Percentiles rank a stretch among this genome's conserved stretches.
Conservation (phyloP, 1,140 invertebrate species). For the Anoplolepis gracilipes region DNA sequence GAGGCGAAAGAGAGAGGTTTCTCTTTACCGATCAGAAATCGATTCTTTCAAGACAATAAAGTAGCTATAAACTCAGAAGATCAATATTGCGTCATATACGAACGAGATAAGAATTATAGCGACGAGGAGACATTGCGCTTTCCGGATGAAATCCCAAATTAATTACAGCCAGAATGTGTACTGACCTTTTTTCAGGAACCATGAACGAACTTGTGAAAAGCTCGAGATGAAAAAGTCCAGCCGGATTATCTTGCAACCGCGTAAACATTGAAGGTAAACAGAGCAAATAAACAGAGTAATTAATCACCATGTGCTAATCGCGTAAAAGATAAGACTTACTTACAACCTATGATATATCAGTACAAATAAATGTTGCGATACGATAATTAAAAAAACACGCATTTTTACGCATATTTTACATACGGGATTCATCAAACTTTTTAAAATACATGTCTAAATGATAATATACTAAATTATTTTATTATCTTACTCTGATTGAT, state of each 20-base stretch:
- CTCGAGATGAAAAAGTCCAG: conserved; percentile 42
- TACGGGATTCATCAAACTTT: neutral
- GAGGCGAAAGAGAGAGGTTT: conserved; percentile 41
- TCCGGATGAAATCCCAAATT: conserved; percentile 32
- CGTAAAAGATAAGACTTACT: conserved; percentile 55
- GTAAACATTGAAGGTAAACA: conserved; percentile 18
- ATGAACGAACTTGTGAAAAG: conserved; percentile 23
- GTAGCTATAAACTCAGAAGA: conserved; percentile 52
- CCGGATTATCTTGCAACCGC: conserved; percentile 31
- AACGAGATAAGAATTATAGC: conserved; percentile 40
- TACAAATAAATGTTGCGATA: neutral
- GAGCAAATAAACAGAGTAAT: conserved; percentile 48
- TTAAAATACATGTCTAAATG: neutral
- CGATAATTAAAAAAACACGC: too few species aligned
- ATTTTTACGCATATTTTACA: neutral
- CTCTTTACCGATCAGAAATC: conserved; percentile 41
- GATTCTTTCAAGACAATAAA: conserved; percentile 65
- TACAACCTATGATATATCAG: conserved; percentile 3
- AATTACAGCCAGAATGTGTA: conserved; percentile 22
- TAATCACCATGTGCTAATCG: conserved; percentile 40
- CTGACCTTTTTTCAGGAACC: conserved; percentile 13
- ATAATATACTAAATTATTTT: neutral
- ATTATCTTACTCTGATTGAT: neutral
- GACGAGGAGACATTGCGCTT: neutral
- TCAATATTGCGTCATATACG: conserved; percentile 58